Base-by-base conservation (phyloP, 1,140 invertebrate species). In the Trichoplusia ni region DNA sequence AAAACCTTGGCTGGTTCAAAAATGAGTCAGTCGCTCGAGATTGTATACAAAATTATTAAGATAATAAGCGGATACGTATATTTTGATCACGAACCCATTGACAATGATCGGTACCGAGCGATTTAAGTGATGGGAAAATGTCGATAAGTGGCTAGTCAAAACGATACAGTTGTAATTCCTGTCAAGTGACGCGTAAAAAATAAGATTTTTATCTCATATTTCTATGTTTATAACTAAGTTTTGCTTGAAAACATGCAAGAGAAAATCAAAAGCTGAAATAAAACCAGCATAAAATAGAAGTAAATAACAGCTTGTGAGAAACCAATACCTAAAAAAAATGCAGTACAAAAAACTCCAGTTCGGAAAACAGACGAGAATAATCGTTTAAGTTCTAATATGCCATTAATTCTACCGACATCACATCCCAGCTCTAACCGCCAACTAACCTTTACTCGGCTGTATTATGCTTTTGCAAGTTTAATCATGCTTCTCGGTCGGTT, bases 61-160 rank as follows among this genome's bases (percentile, higher is more conserved):
- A 90, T 90, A 90, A 90, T 90, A 90, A 89, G 81, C 78, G 79
- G 86, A 88, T 90, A 90, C 81, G 76, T 86, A 86, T 71, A 84
- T 89, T 90, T 89, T 84, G 79, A 85, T 90, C 87, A 90, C 87
- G 87, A 90, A 82, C 77, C 82, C 85, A 90, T 90, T 90, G 87
- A 85, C 86, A 90, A 83, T 87, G 86, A 90, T 90, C 86, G 83
- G 82, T 79, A 77, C 76, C 44, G 77, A 37, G 75, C 70, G 66
- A 63, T 61, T 11, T 29, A 71, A 85, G 79, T 69, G 81, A 66
- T 66, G 73, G 21, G 18, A 5, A 54, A 42, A n/a, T 35, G 23
- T 64, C 62, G 62, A 56, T 37, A 56, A 13, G 5, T 4, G 4
- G 4, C n/a, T 29, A 47, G 14, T 14, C 6, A 4, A 42, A 21